Evolutionary conservation across 2,113 vertebrate species (phyloP).

Genomic region (Psilopogon haemacephalus): DNA sequence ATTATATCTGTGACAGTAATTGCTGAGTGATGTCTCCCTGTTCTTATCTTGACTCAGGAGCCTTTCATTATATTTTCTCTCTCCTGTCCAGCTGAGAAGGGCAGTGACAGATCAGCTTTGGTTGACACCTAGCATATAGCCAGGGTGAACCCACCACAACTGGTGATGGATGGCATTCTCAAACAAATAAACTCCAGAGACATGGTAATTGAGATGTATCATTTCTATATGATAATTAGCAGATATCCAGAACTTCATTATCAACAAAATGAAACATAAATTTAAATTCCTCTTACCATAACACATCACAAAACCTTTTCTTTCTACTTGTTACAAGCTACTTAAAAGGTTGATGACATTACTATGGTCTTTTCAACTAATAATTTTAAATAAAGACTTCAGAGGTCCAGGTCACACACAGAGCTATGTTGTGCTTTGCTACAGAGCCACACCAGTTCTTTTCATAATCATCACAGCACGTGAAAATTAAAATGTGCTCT

Average conservation of each 20-base stretch:
- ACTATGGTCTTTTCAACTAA: not conserved
- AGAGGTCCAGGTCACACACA: not conserved
- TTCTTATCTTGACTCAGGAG: no score
- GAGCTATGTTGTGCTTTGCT: not conserved
- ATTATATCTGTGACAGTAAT: no score
- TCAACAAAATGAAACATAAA: not conserved
- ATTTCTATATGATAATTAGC: not conserved
- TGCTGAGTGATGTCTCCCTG: no score
- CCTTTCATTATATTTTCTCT: no score
- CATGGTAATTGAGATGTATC: not conserved
- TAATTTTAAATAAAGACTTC: not conserved
- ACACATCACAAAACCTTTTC: not conserved
- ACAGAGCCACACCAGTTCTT: not conserved
- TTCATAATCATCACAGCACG: not conserved
- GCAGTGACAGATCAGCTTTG: not conserved
- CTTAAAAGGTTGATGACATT: not conserved
- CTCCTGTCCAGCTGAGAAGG: no score
- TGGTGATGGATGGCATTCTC: not conserved
- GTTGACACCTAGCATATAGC: not conserved
- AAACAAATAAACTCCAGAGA: not conserved
- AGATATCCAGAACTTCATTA: not conserved
- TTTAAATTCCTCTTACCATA: not conserved
- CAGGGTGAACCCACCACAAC: not conserved
- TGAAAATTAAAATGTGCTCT: not conserved
- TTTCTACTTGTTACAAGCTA: not conserved